Percentiles rank a stretch among this genome's conserved stretches.
Evolutionary conservation across 2,113 vertebrate species (phyloP).

Genomic region (Colaptes auratus): DNA sequence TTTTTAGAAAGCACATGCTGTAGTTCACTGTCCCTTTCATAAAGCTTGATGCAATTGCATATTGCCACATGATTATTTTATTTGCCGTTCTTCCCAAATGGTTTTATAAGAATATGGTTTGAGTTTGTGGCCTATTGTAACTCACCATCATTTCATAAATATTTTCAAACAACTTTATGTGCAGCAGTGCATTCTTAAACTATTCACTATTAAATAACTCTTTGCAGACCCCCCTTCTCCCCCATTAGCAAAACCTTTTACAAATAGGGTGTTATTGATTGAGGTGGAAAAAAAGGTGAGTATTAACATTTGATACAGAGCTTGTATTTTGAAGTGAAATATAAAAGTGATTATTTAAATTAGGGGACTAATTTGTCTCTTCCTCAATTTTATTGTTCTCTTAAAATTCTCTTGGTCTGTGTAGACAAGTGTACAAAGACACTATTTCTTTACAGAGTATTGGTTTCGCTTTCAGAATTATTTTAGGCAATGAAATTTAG

Average conservation of each 20-base stretch:
- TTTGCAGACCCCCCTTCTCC: not conserved
- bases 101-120: constrained; percentile 6
- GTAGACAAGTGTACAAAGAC: not conserved
- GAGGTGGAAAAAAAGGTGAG: constrained; percentile 22
- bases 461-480: not conserved
- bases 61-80: constrained; percentile 18
- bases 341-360: not conserved
- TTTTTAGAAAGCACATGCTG: constrained; percentile 39
- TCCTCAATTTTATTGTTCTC: not conserved
- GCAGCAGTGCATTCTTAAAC: constrained; percentile 24
- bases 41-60: constrained; percentile 18
- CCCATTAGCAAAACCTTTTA: not conserved
- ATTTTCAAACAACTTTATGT: not conserved
- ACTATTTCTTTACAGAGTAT: not conserved
- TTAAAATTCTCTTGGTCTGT: not conserved
- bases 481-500: not conserved
- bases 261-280: not conserved
- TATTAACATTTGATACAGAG: not conserved
- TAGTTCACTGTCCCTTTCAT: constrained; percentile 38
- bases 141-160: not conserved
- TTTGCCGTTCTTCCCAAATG: not conserved
- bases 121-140: not conserved
- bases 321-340: not conserved
- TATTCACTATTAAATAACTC: not conserved
- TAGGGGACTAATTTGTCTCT: not conserved